Conservation (phyloP, 2,888 invertebrate genomes). For the Drosophila kambysellisi region DNA sequence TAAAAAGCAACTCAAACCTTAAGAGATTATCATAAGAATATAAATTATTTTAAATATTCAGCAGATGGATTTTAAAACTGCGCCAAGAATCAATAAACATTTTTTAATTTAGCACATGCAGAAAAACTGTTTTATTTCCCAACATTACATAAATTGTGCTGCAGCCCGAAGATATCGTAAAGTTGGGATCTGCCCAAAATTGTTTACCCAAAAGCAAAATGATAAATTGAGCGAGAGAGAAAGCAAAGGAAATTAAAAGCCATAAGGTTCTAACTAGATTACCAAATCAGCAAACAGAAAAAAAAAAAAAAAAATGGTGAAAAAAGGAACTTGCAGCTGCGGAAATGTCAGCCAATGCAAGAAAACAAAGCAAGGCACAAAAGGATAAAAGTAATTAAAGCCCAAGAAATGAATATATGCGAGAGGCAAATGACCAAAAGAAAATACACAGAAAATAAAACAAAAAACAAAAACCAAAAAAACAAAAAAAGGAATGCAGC, state of each 20-base stretch:
- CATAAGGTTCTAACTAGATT: constrained; percentile 76
- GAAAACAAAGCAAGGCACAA: constrained; percentile 47
- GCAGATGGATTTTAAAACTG: not conserved
- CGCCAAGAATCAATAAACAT: not conserved
- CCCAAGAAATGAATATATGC: constrained; percentile 32
- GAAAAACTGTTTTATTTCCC: constrained; percentile 17
- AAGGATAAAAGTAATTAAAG: constrained; percentile 77
- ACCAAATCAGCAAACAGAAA: constrained; percentile 51
- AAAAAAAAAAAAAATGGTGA: constrained; percentile 11
- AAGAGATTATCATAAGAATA: not conserved
- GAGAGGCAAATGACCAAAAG: constrained; percentile 29
- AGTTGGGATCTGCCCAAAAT: constrained; percentile 3
- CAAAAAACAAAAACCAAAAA: constrained; percentile 32
- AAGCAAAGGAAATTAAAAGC: constrained; percentile 76
- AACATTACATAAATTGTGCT: constrained; percentile 29
- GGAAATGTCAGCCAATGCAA: constrained; percentile 68
- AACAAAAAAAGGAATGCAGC: constrained; percentile 48
- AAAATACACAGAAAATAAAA: constrained; percentile 29
- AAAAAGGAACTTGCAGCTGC: constrained; percentile 38
- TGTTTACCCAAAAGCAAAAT: constrained; percentile 48
- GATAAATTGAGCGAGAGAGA: constrained; percentile 70
- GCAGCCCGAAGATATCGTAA: constrained; percentile 18
- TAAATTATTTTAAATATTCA: not conserved
- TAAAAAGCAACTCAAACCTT: not conserved
- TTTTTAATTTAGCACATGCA: not conserved